Evolutionary conservation across 2,888 invertebrate species (phyloP).

Genomic region (Pristionchus maxplancki): DNA sequence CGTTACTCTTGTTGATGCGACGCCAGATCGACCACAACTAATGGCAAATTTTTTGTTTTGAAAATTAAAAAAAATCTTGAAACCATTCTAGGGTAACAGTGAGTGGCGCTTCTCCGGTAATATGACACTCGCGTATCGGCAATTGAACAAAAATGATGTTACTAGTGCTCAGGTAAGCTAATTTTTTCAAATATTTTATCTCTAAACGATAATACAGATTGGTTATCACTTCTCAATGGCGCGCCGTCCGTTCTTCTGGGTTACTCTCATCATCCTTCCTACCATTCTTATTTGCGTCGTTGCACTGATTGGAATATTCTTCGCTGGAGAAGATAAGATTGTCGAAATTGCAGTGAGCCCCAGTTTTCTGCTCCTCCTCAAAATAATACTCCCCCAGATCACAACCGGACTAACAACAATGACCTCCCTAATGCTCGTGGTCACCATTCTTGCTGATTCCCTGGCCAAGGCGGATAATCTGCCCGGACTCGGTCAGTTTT

Average conservation of each 20-base stretch:
- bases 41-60: neutral
- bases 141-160: neutral
- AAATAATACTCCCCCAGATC: neutral
- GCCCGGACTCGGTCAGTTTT: neutral
- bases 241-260: slow-evolving; percentile 8
- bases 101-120: neutral
- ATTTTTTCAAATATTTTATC: neutral
- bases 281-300: neutral
- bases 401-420: neutral
- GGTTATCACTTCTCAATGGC: neutral
- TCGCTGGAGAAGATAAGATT: neutral
- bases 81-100: neutral
- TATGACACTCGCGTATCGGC: neutral
- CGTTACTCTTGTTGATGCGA: neutral
- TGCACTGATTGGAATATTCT: neutral
- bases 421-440: neutral
- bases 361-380: neutral
- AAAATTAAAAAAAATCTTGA: neutral
- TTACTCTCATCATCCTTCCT: neutral
- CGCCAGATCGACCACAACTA: neutral
- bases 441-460: neutral
- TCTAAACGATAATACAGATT: neutral
- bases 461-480: neutral
- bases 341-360: neutral
- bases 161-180: neutral